Base-by-base conservation (phyloP, 2,113 vertebrate genomes). In the Gymnobelideus leadbeateri region DNA sequence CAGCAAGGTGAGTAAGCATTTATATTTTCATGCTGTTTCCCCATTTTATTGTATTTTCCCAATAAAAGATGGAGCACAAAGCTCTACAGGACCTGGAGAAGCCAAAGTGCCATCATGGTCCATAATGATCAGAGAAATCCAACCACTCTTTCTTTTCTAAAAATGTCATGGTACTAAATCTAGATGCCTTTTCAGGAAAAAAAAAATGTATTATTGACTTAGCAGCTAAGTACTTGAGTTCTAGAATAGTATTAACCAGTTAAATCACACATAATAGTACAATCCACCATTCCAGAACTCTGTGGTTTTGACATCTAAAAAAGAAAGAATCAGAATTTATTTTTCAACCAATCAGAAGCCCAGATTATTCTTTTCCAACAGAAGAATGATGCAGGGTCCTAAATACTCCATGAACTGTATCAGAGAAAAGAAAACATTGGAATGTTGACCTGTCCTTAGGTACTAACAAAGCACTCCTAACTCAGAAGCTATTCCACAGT, bases 271-370 rank as follows among this genome's bases (percentile, higher is more conserved):
- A 28, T 90, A 50, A 46, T 49, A 90, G 37, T 14, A 68, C 46
- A 52, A 54, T 47, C 19, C 53, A 49, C 53, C 24, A 24, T 96
- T 97, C 95, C 55, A 96, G 97, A 97, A 96, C 26, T 4, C 7
- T 24, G 91, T 54, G 51, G 84, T 53, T 96, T 54, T 94, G 94
- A 96, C 84, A 55, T 92, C 89, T 57, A 94, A 93, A 52, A 89
- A 95, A 91, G 94, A 57, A 91, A 55, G 49, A 89, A 77, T 51
- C 0, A 43, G 94, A 95, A 96, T 53, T 89, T 77, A 31, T 89
- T 31, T 77, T 94, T 51, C 37, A 91, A 91, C 96, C 96, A 93
- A 92, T 95, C 90, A 61, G 89, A 96, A 77, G 68, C 12, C 53
- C 90, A 31, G 31, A 61, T 8, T 37, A 89, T 52, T 49, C 91